Evolutionary conservation across 2,888 invertebrate species (phyloP).

Genomic region (Macrophya annulata): DNA sequence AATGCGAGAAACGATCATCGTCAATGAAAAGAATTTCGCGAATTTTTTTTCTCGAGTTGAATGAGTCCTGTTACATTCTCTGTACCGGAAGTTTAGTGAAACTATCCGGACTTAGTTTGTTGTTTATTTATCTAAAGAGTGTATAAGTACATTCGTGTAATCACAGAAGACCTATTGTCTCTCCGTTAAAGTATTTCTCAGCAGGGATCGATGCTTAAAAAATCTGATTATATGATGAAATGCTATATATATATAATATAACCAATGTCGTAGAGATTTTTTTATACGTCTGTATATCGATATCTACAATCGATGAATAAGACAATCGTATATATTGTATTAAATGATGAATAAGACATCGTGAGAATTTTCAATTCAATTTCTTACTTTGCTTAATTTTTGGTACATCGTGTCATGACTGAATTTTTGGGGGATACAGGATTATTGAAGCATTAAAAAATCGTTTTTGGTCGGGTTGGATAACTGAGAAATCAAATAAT

Average conservation of each 20-base stretch:
- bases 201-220: conserved; percentile 35
- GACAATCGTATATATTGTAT: background rate
- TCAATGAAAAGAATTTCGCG: background rate
- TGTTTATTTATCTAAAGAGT: background rate
- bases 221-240: conserved; percentile 3
- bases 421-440: no score
- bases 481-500: no score
- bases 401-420: no score
- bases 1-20: background rate
- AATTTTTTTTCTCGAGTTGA: background rate
- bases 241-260: background rate
- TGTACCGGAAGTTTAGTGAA: background rate
- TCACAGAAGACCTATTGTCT: conserved; percentile 45
- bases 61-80: background rate
- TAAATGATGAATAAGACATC: background rate
- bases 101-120: background rate
- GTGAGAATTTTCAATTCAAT: no score
- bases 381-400: no score
- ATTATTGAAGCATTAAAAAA: no score
- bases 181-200: conserved; percentile 31
- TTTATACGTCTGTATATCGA: background rate
- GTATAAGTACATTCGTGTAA: background rate
- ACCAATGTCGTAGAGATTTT: background rate
- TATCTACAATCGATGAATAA: background rate
- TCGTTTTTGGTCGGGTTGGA: no score